Percentiles rank a stretch among this genome's conserved stretches.
phyloP scores from a whole-genome alignment of 1,140 invertebrate species.

The Anthonomus grandis region DNA sequence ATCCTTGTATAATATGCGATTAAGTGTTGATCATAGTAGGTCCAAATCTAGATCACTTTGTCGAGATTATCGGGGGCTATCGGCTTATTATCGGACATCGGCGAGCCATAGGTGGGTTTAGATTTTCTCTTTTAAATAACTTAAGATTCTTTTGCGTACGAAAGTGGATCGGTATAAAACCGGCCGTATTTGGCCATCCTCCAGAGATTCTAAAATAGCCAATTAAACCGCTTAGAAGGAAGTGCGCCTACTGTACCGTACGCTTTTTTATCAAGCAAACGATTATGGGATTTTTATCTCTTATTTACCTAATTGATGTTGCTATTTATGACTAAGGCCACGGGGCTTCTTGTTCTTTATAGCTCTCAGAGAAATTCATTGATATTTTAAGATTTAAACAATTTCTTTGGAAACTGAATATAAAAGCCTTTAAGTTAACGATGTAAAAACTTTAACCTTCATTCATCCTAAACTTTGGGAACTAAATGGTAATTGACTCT shows the following conservation, averaged over 20 bases:
- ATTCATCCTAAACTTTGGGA: too few relatives aligned
- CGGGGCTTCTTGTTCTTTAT: too few relatives aligned
- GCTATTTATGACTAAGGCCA: conserved; percentile 20
- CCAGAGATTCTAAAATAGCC: conserved; percentile 29
- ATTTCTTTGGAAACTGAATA: too few relatives aligned
- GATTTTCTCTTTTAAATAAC: conserved; percentile 28
- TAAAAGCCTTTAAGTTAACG: too few relatives aligned
- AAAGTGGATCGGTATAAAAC: conserved; percentile 27
- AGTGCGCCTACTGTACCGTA: conserved; percentile 21
- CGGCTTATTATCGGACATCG: conserved; percentile 26
- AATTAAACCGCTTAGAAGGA: conserved; percentile 23
- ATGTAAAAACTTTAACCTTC: too few relatives aligned
- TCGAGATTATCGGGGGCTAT: conserved; percentile 24
- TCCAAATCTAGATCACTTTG: conserved; percentile 15
- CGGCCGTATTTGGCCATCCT: conserved; percentile 25
- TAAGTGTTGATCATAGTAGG: conserved; percentile 26
- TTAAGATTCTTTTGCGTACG: conserved; percentile 27
- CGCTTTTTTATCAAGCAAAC: conserved; percentile 16
- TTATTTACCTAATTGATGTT: conserved; percentile 30
- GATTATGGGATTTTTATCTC: conserved; percentile 26
- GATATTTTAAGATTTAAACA: too few relatives aligned
- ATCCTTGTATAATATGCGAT: too few relatives aligned
- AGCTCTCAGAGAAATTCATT: too few relatives aligned
- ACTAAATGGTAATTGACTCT: too few relatives aligned
- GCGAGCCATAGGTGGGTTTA: conserved; percentile 13